Percentiles rank a stretch among this genome's conserved stretches.
phyloP scores from a whole-genome alignment of 2,888 invertebrate species.

The Phlogophora meticulosa region DNA sequence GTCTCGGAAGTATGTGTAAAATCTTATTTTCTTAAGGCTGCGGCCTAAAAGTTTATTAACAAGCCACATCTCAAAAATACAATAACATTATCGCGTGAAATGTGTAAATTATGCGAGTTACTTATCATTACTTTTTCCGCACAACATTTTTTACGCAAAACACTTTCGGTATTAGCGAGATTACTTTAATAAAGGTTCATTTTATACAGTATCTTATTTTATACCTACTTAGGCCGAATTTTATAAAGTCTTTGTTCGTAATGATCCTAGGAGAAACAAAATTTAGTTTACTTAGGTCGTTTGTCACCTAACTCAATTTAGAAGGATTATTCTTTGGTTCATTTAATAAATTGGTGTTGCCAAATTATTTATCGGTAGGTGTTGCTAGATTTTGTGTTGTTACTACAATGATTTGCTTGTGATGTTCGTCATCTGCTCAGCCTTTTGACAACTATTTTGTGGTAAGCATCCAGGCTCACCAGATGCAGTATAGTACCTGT shows the following conservation, averaged over 20 bases:
- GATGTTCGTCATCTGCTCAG: too few species aligned
- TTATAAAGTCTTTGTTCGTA: conserved; percentile 21
- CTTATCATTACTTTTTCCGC: conserved; percentile 41
- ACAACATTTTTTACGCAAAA: conserved; percentile 50
- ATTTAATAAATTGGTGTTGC: background rate
- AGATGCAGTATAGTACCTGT: too few species aligned
- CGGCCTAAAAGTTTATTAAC: conserved; percentile 27
- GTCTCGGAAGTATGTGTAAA: background rate
- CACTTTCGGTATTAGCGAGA: conserved; percentile 56
- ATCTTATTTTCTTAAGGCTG: background rate
- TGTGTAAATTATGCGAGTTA: conserved; percentile 58
- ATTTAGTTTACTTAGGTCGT: background rate
- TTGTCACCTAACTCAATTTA: conserved; percentile 16
- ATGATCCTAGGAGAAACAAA: conserved; percentile 1
- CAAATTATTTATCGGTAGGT: background rate
- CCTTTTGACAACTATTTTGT: too few species aligned
- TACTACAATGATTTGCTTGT: too few species aligned
- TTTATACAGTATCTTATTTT: conserved; percentile 53
- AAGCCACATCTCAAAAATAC: conserved; percentile 35
- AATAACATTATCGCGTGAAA: conserved; percentile 35
- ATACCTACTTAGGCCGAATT: conserved; percentile 23
- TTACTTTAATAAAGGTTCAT: conserved; percentile 55
- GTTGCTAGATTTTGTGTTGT: too few species aligned
- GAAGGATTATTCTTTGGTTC: background rate
- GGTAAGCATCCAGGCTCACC: too few species aligned